Conservation (phyloP, 2,797 vertebrate species). For the Etheostoma perlongum region DNA sequence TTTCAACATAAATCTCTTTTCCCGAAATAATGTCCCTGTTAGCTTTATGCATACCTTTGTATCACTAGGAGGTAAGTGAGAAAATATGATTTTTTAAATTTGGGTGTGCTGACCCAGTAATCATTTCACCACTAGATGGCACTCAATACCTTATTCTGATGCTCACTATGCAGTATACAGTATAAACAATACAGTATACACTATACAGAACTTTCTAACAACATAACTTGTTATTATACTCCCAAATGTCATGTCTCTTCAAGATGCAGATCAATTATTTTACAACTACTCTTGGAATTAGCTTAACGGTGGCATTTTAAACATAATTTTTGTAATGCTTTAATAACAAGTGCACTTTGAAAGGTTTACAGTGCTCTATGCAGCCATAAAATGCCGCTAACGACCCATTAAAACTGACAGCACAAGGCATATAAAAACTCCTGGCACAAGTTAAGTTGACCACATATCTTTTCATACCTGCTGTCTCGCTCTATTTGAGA, state of each 20-base stretch:
- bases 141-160: conserved; percentile 39
- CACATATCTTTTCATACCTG: conserved; percentile 41
- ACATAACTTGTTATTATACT: conserved; percentile 21
- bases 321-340: conserved; percentile 41
- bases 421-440: conserved; percentile 38
- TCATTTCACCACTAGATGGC: conserved; percentile 72
- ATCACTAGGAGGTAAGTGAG: background rate
- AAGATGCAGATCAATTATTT: conserved; percentile 32
- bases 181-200: background rate
- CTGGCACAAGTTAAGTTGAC: conserved; percentile 37
- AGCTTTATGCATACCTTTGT: background rate
- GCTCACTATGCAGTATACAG: background rate
- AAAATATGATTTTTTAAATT: background rate
- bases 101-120: background rate
- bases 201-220: conserved; percentile 5
- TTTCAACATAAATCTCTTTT: background rate
- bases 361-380: conserved; percentile 58
- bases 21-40: background rate
- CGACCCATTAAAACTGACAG: conserved; percentile 55
- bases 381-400: conserved; percentile 60
- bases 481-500: conserved; percentile 31
- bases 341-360: conserved; percentile 49
- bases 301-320: conserved; percentile 21
- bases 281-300: conserved; percentile 12
- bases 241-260: conserved; percentile 32